A percentile compares a stretch with the other conserved stretches of the same genome.
phyloP scores from a whole-genome alignment of 2,888 invertebrate genomes.

The Hyppa rectilinea region DNA sequence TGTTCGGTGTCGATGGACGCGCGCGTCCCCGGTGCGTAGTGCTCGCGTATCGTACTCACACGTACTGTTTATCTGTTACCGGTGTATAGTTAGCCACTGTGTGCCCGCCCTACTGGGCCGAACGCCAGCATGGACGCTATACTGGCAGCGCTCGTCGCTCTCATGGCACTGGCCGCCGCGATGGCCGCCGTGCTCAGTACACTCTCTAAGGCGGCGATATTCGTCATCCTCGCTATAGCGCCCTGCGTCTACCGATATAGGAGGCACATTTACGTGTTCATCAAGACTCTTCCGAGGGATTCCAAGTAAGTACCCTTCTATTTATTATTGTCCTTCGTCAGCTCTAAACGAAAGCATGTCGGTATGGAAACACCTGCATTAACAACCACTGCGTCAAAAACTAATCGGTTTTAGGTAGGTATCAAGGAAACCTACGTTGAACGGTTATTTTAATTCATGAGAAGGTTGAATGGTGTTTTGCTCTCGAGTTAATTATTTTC shows the following conservation, averaged over 20 bases:
- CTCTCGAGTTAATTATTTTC: constrained; percentile 23
- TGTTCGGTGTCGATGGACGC: constrained; percentile 75
- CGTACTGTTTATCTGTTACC: constrained; percentile 71
- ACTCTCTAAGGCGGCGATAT: constrained; percentile 93
- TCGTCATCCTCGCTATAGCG: constrained; percentile 90
- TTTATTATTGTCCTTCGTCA: constrained; percentile 44
- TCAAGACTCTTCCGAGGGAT: constrained; percentile 92
- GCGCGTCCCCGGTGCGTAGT: constrained; percentile 69
- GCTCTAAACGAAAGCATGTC: constrained; percentile 29
- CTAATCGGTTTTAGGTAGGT: constrained; percentile 20
- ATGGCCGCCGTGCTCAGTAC: constrained; percentile 91
- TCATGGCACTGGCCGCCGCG: constrained; percentile 89
- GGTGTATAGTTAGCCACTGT: constrained; percentile 74
- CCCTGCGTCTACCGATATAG: constrained; percentile 90
- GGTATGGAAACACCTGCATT: constrained; percentile 58
- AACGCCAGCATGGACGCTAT: constrained; percentile 89
- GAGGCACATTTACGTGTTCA: constrained; percentile 91
- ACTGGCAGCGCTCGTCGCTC: constrained; percentile 88
- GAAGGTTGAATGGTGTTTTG: constrained; percentile 10
- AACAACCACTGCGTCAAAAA: constrained; percentile 57
- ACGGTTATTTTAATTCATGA: constrained; percentile 29
- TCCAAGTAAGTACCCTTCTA: constrained; percentile 90
- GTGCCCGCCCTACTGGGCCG: constrained; percentile 87
- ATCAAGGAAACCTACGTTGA: constrained; percentile 20
- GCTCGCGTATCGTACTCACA: constrained; percentile 67